Percentiles rank a stretch among this genome's conserved stretches.
These are phyloP conservation scores for Habroteleia sp. DNA, from an alignment of 2,888 invertebrate genomes.

Conservation along the genomic window DNA sequence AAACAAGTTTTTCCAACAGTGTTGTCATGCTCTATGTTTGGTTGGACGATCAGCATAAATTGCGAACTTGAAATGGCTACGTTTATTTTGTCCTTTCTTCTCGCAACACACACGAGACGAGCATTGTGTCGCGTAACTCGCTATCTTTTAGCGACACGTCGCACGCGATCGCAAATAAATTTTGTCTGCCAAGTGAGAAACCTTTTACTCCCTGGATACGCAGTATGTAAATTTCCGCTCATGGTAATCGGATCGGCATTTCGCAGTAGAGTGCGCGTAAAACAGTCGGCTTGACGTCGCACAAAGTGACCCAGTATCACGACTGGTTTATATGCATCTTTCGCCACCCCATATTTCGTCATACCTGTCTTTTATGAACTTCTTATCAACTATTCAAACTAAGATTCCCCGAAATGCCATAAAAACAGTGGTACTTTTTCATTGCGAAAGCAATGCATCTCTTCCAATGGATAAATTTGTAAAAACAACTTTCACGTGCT, in stretches of 20 bases:
- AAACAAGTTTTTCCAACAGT: slow-evolving; percentile 16
- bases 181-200: slow-evolving; percentile 29
- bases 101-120: slow-evolving; percentile 16
- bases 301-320: slow-evolving; percentile 64
- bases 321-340: slow-evolving; percentile 64
- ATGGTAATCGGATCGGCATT: slow-evolving; percentile 28
- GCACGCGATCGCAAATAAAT: slow-evolving; percentile 46
- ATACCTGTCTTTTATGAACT: slow-evolving; percentile 64
- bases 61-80: slow-evolving; percentile 19
- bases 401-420: background rate
- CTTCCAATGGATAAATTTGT: slow-evolving; percentile 3
- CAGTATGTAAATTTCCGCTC: slow-evolving; percentile 45
- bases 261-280: slow-evolving; percentile 10
- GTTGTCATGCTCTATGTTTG: slow-evolving; percentile 3
- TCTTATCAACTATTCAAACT: slow-evolving; percentile 28
- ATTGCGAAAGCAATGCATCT: slow-evolving; percentile 1
- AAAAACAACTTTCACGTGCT: slow-evolving; percentile 14
- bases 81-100: slow-evolving; percentile 26
- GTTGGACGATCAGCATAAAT: slow-evolving; percentile 36
- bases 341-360: slow-evolving; percentile 58
- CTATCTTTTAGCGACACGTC: slow-evolving; percentile 14
- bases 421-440: background rate
- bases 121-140: slow-evolving; percentile 40
- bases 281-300: slow-evolving; percentile 18
- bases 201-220: slow-evolving; percentile 17